Conservation (phyloP, 2,797 vertebrate genomes). For the Anas bernieri region DNA sequence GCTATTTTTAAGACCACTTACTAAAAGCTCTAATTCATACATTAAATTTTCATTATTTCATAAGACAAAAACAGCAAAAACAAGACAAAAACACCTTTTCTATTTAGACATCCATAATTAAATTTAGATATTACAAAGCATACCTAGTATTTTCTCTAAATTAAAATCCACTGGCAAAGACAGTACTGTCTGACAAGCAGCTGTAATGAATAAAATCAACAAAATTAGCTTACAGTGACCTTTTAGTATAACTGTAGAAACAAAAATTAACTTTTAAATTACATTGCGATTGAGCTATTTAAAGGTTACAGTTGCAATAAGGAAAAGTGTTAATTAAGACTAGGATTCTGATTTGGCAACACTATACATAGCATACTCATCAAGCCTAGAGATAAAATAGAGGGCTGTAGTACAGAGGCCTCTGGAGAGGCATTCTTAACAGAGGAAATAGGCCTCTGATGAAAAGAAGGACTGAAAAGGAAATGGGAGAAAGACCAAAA, state of each 20-base stretch:
- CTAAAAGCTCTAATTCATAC: neutral
- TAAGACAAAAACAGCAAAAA: neutral
- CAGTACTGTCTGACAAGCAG: conserved; percentile 90
- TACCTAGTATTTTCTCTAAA: conserved; percentile 94
- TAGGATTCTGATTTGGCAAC: neutral
- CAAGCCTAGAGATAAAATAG: neutral
- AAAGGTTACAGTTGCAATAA: neutral
- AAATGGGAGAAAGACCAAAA: neutral
- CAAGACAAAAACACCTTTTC: neutral
- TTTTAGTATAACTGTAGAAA: neutral
- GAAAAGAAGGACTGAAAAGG: neutral
- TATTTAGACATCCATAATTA: conserved; percentile 1
- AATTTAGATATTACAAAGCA: conserved; percentile 37
- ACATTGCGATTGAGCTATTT: neutral
- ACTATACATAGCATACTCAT: neutral
- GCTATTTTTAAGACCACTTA: neutral
- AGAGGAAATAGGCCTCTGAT: neutral
- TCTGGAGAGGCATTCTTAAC: neutral
- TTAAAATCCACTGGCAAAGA: conserved; percentile 93
- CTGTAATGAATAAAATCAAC: conserved; percentile 79
- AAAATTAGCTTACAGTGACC: conserved; percentile 17
- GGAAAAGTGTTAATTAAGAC: conserved; percentile 6
- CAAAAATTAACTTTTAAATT: conserved; percentile 2
- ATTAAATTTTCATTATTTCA: neutral
- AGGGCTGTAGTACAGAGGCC: neutral